These are phyloP conservation scores for Bombus haemorrhoidalis DNA, from an alignment of 1,140 invertebrate genomes.

Conservation along the genomic window DNA sequence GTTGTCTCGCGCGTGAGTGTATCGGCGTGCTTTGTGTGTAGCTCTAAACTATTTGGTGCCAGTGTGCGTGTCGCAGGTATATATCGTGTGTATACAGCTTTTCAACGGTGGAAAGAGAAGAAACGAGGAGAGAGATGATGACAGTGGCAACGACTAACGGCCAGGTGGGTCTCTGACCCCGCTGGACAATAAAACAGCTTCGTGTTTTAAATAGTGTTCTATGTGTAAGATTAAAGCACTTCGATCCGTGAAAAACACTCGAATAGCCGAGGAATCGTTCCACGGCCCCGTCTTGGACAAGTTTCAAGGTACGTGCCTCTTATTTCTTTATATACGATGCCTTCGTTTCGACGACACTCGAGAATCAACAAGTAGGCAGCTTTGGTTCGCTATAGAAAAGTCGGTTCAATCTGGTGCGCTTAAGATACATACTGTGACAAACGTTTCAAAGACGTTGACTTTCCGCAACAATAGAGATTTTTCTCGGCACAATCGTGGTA, in stretches of 20 bases:
- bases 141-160: conserved; percentile 46
- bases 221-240: background rate
- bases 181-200: conserved; percentile 5
- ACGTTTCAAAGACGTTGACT: background rate
- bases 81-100: background rate
- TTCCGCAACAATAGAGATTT: background rate
- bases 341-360: background rate
- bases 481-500: background rate
- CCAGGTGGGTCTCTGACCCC: conserved; percentile 65
- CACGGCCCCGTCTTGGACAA: background rate
- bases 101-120: conserved; percentile 23
- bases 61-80: background rate
- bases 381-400: background rate
- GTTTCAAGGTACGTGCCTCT: conserved; percentile 13
- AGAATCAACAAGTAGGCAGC: conserved; percentile 20
- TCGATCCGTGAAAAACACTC: background rate
- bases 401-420: background rate
- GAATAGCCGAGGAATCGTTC: background rate
- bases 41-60: background rate
- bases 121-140: conserved; percentile 36
- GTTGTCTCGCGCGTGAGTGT: background rate
- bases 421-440: background rate
- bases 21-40: background rate
- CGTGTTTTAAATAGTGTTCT: background rate
- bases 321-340: background rate